A percentile compares a stretch with the other conserved stretches of the same genome.
Evolutionary conservation across 2,113 vertebrate species (phyloP).

Genomic region (Sakesphorus luctuosus): DNA sequence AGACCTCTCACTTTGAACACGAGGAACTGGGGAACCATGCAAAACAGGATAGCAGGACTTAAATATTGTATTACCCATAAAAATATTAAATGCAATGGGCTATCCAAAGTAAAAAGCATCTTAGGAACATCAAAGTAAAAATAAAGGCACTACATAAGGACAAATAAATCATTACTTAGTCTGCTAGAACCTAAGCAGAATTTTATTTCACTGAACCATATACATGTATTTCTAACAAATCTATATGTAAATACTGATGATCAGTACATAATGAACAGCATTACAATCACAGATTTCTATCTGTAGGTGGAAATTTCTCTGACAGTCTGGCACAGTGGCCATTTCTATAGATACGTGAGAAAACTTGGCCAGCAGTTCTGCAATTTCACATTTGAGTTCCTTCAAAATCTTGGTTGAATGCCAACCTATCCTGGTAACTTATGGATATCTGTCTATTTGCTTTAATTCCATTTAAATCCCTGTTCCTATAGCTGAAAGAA

Average conservation of each 20-base stretch:
- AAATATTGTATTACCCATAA: neutral
- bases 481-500: neutral
- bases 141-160: neutral
- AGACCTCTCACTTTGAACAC: neutral
- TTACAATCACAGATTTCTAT: neutral
- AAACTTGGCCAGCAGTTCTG: neutral
- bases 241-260: neutral
- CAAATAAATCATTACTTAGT: neutral
- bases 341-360: neutral
- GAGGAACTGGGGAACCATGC: neutral
- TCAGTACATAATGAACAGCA: neutral
- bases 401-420: conserved; percentile 13
- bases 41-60: neutral
- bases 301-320: neutral
- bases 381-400: neutral
- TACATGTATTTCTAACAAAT: neutral
- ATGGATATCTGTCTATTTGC: neutral
- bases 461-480: neutral
- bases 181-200: neutral
- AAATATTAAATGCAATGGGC: neutral
- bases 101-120: neutral
- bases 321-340: neutral
- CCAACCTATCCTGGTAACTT: neutral
- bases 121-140: neutral
- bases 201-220: neutral